Conservation (phyloP, 2,888 invertebrate species). For the Reticulitermes lucifugus region DNA sequence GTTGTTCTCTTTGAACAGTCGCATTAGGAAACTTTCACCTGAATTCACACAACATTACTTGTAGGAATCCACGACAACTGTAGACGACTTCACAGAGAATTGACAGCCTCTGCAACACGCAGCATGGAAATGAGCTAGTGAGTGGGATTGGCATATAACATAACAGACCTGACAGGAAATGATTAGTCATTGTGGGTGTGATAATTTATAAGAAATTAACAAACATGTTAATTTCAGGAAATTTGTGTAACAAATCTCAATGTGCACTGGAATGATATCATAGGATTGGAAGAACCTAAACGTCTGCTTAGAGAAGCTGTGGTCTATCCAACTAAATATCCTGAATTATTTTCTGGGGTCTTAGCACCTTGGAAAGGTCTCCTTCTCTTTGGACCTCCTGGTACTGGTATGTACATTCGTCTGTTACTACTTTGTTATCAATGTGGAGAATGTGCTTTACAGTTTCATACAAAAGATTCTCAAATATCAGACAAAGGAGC, state of each 20-base stretch:
- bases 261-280: conserved; percentile 84
- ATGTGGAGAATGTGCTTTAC: no score
- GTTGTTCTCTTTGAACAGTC: no score
- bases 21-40: no score
- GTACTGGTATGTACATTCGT: conserved; percentile 70
- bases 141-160: no score
- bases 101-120: no score
- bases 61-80: no score
- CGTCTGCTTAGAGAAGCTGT: conserved; percentile 86
- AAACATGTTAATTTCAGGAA: conserved; percentile 64
- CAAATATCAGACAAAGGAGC: not conserved
- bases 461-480: not conserved
- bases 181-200: no score
- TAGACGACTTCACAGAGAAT: no score
- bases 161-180: no score
- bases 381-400: conserved; percentile 80
- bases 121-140: no score
- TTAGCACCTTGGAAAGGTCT: conserved; percentile 88
- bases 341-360: conserved; percentile 75
- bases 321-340: conserved; percentile 81
- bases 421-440: no score
- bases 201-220: not conserved
- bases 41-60: no score
- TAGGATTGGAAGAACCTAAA: conserved; percentile 80
- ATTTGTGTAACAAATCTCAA: conserved; percentile 74